Evolutionary conservation across 2,797 vertebrate species (phyloP), one percentile per base, ranked within the genome.

Genomic region (Malacoraja senta): DNA sequence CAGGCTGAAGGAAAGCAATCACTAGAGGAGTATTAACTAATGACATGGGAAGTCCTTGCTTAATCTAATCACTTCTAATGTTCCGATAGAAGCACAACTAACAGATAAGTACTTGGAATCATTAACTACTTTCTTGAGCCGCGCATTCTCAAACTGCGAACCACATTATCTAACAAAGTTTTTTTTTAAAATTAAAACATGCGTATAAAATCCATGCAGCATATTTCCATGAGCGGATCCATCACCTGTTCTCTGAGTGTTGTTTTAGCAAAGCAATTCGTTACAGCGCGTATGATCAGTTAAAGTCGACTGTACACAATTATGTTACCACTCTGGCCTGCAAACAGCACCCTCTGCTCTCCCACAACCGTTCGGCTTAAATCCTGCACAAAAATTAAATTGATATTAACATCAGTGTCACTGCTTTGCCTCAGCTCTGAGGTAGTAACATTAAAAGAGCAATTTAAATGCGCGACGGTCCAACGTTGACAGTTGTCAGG

Each of bases 1-100:
- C 32, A 84, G 93, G 94, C 95, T 94, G 90, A 38, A 74, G 71
- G 19, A 74, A 74, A 68, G 19, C 21, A 91, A 74, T 74, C 90
- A 74, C 35, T 74, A 95, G 95, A 95, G 95, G 93, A 95, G 95
- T 95, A 95, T 95, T 96, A 96, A 96, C 95, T 95, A 95, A 96
- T 96, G 96, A 96, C 96, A 94, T 95, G 95, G 96, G 95, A 95
- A 95, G 96, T 96, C 95, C 95, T 95, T 94, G 44, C 94, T 95
- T 94, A 96, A 96, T 95, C 96, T 96, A 95, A 96, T 96, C 96
- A 95, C 96, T 95, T 95, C 96, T 96, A 96, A 96, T 95, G 95
- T 93, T 94, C 96, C 94, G 95, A 95, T 95, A 38, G 84, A 88
- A 74, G 65, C 10, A 38, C 90, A 91, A 91, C 32, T 9, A 71